Base-by-base conservation (phyloP, 1,140 invertebrate species). In the Anastatus disparis region DNA sequence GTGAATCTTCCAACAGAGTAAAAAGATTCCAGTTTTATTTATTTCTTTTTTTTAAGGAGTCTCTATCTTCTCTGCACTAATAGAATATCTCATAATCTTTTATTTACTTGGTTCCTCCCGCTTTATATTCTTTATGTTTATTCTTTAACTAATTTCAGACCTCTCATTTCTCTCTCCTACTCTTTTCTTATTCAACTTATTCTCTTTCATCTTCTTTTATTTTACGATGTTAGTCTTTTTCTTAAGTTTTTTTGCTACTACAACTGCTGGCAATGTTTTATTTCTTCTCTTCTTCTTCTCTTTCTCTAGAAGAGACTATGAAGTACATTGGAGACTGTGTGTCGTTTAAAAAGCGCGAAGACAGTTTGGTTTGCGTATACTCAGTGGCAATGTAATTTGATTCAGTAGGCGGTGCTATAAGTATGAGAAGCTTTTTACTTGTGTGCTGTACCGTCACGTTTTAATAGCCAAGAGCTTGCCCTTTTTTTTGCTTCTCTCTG, bases 51-150 rank as follows among this genome's bases (percentile, higher is more conserved):
- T 4, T 10, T 35, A 10, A 6, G 31, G 31, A 35, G 31, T 6
- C 22, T 48, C 46, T 27, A 2, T 12, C 31, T 17, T 15, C 20
- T n/a, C 29, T 6, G 69, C 71, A 75, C 80, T 81, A 82, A 82
- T 82, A 82, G 81, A 82, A 82, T n/a, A n/a, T 80, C 71, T 38
- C 76, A 70, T 69, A 69, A 58, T 67, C 73, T 76, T 82, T 81
- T 77, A 78, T 82, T 81, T 80, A 74, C 77, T 70, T 52, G 74
- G 40, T 76, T 59, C 71, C n/a, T n/a, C 76, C 67, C 70, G 63
- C 76, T 62, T 56, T 67, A 70, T 64, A 75, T 75, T 74, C 61
- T 72, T 74, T 68, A 66, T 59, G 62, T 66, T 76, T n/a, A n/a
- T n/a, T n/a, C 76, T 70, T 59, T 65, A 76, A 31, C 67, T 70